Evolutionary conservation across 2,888 invertebrate species (phyloP).

Genomic region (Coremacera marginata): DNA sequence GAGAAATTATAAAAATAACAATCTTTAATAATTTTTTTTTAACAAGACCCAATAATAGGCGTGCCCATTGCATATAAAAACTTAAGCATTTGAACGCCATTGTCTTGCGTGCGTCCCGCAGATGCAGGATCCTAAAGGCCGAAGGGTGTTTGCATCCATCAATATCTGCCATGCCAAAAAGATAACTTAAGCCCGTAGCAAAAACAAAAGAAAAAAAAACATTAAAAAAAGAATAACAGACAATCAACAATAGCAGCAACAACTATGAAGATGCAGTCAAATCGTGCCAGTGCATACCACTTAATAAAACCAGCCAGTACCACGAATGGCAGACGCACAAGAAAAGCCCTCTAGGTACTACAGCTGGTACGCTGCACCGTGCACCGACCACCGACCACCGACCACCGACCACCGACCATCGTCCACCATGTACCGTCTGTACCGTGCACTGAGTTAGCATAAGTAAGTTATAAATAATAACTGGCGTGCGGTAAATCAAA

Average conservation of each 20-base stretch:
- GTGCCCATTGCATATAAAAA: neutral
- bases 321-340: neutral
- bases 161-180: slow-evolving; percentile 48
- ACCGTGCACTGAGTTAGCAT: slow-evolving; percentile 48
- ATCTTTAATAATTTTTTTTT: neutral
- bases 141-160: slow-evolving; percentile 49
- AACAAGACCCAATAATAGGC: neutral
- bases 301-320: slow-evolving; percentile 7
- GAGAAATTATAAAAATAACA: neutral
- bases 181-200: slow-evolving; percentile 36
- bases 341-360: neutral
- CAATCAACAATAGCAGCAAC: neutral
- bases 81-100: neutral
- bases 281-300: slow-evolving; percentile 24
- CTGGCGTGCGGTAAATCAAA: slow-evolving; percentile 70
- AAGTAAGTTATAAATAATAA: slow-evolving; percentile 71
- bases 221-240: neutral
- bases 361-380: neutral
- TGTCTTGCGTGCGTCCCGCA: neutral
- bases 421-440: neutral
- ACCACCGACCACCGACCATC: neutral
- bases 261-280: neutral
- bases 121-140: slow-evolving; percentile 21
- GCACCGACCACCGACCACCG: neutral
- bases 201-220: slow-evolving; percentile 2